phyloP scores from a whole-genome alignment of 2,113 vertebrate genomes.

The Pristiophorus japonicus region DNA sequence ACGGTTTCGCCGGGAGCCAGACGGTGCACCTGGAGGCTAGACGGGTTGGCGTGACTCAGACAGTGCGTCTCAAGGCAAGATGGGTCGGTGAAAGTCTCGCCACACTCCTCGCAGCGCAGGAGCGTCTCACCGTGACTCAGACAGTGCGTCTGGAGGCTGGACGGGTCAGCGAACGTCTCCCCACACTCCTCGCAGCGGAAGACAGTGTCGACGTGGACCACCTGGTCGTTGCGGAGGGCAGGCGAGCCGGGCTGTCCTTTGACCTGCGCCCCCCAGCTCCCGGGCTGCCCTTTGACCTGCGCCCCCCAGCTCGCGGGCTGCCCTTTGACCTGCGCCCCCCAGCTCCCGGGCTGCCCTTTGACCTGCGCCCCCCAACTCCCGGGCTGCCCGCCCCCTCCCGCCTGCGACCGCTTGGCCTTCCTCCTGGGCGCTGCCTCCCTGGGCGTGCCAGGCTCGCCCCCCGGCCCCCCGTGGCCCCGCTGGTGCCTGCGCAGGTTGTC shows the following conservation, averaged over 20 bases:
- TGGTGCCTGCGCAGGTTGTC: constrained; percentile 68
- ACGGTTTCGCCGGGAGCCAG: not conserved
- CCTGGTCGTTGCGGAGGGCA: not conserved
- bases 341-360: not conserved
- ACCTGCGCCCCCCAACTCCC: no score
- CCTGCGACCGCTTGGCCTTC: not conserved
- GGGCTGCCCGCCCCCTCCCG: not conserved
- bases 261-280: not conserved
- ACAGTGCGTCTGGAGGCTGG: constrained; percentile 25
- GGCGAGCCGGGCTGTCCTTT: not conserved
- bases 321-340: not conserved
- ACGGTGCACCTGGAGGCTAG: constrained; percentile 26
- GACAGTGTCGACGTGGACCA: not conserved
- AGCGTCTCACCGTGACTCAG: not conserved
- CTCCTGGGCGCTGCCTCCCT: not conserved
- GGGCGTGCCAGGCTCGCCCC: constrained; percentile 57
- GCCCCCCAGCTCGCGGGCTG: not conserved
- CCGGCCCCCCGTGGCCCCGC: no score
- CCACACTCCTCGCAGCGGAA: not conserved
- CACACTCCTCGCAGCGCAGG: not conserved
- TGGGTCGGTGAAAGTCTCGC: not conserved
- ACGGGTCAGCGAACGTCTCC: not conserved
- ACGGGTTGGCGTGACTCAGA: no score
- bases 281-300: not conserved
- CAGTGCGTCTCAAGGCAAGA: not conserved